phyloP scores from a whole-genome alignment of 2,888 invertebrate species.

The Pristionchus arcanus region DNA sequence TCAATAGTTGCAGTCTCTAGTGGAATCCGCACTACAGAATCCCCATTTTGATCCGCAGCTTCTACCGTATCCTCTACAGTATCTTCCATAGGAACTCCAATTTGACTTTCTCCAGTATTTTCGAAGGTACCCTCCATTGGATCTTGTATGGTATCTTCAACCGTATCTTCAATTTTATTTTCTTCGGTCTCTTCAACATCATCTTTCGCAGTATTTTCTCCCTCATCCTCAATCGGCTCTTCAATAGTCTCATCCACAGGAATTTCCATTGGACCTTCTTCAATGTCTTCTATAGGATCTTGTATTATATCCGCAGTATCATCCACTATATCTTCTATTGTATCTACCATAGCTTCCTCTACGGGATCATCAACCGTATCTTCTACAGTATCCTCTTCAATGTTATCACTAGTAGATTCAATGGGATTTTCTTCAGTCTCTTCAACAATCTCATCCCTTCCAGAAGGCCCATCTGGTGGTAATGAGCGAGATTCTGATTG shows the following conservation, averaged over 20 bases:
- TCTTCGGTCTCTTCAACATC: not conserved
- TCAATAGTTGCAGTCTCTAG: not conserved
- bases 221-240: not conserved
- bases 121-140: not conserved
- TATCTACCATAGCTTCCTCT: not conserved
- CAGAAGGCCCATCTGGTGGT: not conserved
- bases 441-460: not conserved
- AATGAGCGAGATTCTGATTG: not conserved
- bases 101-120: not conserved
- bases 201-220: not conserved
- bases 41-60: not conserved
- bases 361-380: not conserved
- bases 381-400: not conserved
- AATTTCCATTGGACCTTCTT: not conserved
- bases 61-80: constrained; percentile 28
- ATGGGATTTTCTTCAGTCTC: not conserved
- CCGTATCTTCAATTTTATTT: not conserved
- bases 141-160: not conserved
- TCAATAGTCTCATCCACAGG: not conserved
- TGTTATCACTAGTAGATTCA: not conserved
- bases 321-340: not conserved
- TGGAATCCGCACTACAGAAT: not conserved
- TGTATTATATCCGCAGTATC: not conserved
- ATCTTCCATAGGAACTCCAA: not conserved
- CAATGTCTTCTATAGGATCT: not conserved